Conservation (phyloP, 92 coral and sea anemone genomes). For the Micromussa lordhowensis region DNA sequence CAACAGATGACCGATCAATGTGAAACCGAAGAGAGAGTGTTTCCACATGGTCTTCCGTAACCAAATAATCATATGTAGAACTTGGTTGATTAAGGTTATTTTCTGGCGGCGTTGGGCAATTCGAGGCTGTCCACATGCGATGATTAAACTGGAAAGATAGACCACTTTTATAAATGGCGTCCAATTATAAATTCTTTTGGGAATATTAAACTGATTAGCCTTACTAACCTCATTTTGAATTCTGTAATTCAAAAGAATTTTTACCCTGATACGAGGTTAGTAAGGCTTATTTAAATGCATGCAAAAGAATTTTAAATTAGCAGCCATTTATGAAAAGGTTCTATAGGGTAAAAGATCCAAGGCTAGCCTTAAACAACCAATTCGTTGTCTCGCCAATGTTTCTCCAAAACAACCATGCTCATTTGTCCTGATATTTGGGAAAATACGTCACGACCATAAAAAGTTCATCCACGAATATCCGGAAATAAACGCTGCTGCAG, state of each 20-base stretch:
- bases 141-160: not conserved
- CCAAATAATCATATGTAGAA: slow-evolving; percentile 46
- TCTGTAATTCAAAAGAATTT: no score
- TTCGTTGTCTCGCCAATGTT: not conserved
- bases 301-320: no score
- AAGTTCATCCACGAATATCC: slow-evolving; percentile 37
- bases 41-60: slow-evolving; percentile 49
- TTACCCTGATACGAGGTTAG: no score
- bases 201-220: no score
- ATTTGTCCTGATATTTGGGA: slow-evolving; percentile 36
- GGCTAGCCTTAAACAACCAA: slow-evolving; percentile 17
- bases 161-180: no score
- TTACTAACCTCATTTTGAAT: no score
- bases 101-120: slow-evolving; percentile 50
- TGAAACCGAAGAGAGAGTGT: slow-evolving; percentile 49
- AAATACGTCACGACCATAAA: slow-evolving; percentile 45
- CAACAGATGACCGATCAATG: slow-evolving; percentile 46
- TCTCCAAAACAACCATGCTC: slow-evolving; percentile 17
- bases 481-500: slow-evolving; percentile 46
- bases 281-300: no score
- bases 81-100: slow-evolving; percentile 42
- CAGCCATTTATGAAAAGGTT: no score
- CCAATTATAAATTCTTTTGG: no score
- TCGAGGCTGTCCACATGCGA: slow-evolving; percentile 31
- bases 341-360: slow-evolving; percentile 11